Evolutionary conservation across 2,113 vertebrate species (phyloP).

Genomic region (Myocastor coypus): DNA sequence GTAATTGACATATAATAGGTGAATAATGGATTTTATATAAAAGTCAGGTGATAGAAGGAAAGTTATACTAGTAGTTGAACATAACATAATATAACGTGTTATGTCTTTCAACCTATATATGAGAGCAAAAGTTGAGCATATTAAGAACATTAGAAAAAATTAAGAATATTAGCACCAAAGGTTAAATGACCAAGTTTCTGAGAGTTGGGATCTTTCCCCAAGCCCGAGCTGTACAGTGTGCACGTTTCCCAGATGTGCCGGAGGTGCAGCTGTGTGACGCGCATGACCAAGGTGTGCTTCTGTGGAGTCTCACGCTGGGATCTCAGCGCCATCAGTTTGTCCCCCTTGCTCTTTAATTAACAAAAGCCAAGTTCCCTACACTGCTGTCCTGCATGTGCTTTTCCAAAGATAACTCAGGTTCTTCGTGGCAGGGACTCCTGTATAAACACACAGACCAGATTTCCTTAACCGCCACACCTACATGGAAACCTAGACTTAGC

Average conservation of each 20-base stretch:
- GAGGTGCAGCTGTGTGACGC: background rate
- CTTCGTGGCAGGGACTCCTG: background rate
- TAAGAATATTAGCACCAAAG: background rate
- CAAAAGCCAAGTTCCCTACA: background rate
- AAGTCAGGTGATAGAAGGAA: background rate
- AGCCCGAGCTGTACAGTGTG: background rate
- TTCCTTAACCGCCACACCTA: background rate
- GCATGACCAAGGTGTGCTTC: background rate
- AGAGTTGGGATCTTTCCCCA: background rate
- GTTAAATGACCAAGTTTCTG: background rate
- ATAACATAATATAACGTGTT: background rate
- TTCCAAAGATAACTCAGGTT: slow-evolving; percentile 7
- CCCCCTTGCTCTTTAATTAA: background rate
- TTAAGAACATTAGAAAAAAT: background rate
- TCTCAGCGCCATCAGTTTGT: background rate
- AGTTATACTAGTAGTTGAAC: background rate
- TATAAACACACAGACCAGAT: slow-evolving; percentile 7
- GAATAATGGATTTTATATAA: background rate
- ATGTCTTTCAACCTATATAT: background rate
- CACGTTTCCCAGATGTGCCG: background rate
- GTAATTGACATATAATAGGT: background rate
- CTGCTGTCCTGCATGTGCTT: slow-evolving; percentile 1
- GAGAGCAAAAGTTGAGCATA: background rate
- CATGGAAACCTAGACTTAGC: background rate
- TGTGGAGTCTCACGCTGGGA: background rate